phyloP scores from a whole-genome alignment of 2,113 vertebrate genomes.

The Menura novaehollandiae region DNA sequence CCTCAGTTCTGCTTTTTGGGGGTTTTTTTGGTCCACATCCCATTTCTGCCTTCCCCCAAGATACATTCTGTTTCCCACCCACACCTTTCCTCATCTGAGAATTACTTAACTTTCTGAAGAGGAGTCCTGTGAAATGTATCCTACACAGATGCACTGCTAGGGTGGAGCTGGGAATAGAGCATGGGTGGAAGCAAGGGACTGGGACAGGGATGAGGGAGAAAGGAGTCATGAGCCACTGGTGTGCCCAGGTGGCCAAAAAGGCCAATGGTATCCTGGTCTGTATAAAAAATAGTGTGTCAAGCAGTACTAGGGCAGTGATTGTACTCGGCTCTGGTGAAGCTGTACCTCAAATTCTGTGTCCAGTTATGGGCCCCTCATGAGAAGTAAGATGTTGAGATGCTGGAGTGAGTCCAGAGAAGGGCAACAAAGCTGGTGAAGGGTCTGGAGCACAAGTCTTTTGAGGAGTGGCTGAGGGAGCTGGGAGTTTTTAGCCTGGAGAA shows the following conservation, averaged over 20 bases:
- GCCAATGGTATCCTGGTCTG: neutral
- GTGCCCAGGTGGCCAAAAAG: neutral
- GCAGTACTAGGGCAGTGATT: neutral
- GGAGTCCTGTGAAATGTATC: constrained; percentile 43
- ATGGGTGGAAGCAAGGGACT: neutral
- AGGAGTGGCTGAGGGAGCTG: neutral
- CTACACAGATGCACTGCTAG: constrained; percentile 15
- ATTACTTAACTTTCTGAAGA: constrained; percentile 47
- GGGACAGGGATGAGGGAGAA: neutral
- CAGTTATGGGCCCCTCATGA: neutral
- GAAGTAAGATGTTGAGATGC: neutral
- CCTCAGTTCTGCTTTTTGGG: neutral
- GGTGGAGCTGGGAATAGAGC: constrained; percentile 32
- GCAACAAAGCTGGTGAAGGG: neutral
- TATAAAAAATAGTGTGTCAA: neutral
- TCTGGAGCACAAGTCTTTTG: neutral
- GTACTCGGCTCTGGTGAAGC: neutral
- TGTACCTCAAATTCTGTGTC: neutral
- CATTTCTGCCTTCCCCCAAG: constrained; percentile 10
- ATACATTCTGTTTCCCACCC: constrained; percentile 31
- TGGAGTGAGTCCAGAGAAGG: neutral
- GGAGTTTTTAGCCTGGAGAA: neutral
- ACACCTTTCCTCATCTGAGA: constrained; percentile 10
- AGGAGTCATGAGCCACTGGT: neutral
- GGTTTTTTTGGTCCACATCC: neutral